These are phyloP conservation scores for Steinernema khuongi DNA, from an alignment of 1,140 invertebrate species.

Conservation along the genomic window DNA sequence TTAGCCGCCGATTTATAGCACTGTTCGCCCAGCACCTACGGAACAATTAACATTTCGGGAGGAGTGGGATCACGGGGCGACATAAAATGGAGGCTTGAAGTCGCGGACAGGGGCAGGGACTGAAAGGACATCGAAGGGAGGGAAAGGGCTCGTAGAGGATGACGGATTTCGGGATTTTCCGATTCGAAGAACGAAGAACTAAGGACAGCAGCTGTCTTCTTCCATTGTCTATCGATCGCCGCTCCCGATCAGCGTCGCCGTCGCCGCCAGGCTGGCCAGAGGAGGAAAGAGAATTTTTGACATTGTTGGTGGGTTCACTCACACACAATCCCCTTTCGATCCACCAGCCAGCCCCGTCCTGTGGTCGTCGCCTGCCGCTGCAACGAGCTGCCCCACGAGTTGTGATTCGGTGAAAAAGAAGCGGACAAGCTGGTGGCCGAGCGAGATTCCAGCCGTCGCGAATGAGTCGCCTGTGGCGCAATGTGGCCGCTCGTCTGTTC, in stretches of 20 bases:
- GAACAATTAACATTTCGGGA: neutral
- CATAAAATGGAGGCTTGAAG: too few relatives aligned
- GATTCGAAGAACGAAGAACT: neutral
- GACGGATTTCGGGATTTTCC: neutral
- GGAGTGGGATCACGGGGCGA: neutral
- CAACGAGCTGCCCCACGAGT: too few relatives aligned
- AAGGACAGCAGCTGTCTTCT: slow-evolving; percentile 9
- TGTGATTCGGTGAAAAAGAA: too few relatives aligned
- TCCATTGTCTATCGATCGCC: slow-evolving; percentile 9
- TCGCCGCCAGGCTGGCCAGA: too few relatives aligned
- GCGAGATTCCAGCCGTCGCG: neutral
- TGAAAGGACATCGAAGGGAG: too few relatives aligned
- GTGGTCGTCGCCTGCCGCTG: neutral
- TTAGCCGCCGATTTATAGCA: neutral
- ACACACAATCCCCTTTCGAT: neutral
- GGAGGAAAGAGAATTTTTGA: slow-evolving; percentile 4
- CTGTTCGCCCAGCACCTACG: neutral
- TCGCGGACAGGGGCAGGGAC: too few relatives aligned
- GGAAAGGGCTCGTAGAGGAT: too few relatives aligned
- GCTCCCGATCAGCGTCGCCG: too few relatives aligned
- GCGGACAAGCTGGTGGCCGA: too few relatives aligned
- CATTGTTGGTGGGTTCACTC: slow-evolving; percentile 14
- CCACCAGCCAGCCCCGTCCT: neutral
- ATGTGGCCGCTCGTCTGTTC: slow-evolving; percentile 6
- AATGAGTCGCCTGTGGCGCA: slow-evolving; percentile 14